Conservation (phyloP, 2,888 invertebrate species). For the Nephrotoma flavescens region DNA sequence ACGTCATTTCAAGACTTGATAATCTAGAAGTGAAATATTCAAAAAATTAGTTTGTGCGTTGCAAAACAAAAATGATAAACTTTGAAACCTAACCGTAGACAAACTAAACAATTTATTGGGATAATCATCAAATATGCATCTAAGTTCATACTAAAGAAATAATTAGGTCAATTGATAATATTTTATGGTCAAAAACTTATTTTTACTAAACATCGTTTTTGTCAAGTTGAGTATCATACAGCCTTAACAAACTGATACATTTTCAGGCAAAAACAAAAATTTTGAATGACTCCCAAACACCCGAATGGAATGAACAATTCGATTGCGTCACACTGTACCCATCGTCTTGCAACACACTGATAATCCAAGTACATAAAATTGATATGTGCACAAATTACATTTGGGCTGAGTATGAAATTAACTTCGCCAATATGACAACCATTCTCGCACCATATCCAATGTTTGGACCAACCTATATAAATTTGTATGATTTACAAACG, state of each 20-base stretch:
- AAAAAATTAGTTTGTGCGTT: no score
- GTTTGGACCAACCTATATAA: slow-evolving; percentile 67
- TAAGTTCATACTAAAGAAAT: no score
- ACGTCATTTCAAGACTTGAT: no score
- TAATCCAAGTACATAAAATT: slow-evolving; percentile 42
- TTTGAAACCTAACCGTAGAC: no score
- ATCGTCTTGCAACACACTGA: slow-evolving; percentile 56
- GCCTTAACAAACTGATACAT: neutral
- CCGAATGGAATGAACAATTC: slow-evolving; percentile 63
- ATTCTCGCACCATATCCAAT: slow-evolving; percentile 47
- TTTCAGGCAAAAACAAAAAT: slow-evolving; percentile 46
- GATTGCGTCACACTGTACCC: slow-evolving; percentile 71
- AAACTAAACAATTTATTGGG: no score
- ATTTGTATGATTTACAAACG: slow-evolving; percentile 54
- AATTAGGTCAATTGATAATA: no score
- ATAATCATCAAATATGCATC: no score
- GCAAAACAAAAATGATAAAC: no score
- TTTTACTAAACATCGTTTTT: no score
- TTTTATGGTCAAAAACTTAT: no score
- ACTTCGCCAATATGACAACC: slow-evolving; percentile 23
- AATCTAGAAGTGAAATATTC: no score
- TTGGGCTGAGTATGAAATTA: slow-evolving; percentile 22
- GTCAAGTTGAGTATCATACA: no score
- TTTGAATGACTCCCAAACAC: slow-evolving; percentile 30
- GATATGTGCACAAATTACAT: slow-evolving; percentile 33